Evolutionary conservation across 2,797 vertebrate genomes (phyloP).

Genomic region (Gobionotothen gibberifrons): DNA sequence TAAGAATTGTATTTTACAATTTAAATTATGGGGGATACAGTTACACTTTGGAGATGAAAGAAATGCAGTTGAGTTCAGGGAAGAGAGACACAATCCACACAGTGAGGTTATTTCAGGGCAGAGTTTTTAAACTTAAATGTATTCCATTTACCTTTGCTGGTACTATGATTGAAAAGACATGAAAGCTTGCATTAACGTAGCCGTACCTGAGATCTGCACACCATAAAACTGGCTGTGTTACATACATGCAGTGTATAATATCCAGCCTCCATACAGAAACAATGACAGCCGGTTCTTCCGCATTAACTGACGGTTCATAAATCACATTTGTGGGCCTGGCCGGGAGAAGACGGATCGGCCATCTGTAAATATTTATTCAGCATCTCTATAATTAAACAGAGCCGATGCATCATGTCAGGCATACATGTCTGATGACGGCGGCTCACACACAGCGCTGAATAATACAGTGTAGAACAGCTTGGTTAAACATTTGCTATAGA

Average conservation of each 20-base stretch:
- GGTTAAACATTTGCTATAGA: constrained; percentile 82
- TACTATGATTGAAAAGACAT: constrained; percentile 42
- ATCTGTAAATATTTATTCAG: constrained; percentile 86
- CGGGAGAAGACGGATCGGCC: constrained; percentile 73
- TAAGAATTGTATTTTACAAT: constrained; percentile 6
- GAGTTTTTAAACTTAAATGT: constrained; percentile 40
- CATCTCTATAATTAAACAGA: constrained; percentile 85
- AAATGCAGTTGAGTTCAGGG: neutral
- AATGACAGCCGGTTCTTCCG: constrained; percentile 54
- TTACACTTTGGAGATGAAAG: constrained; percentile 3
- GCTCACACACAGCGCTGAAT: constrained; percentile 69
- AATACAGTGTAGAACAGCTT: constrained; percentile 78
- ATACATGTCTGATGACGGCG: constrained; percentile 68
- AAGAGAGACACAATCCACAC: constrained; percentile 13
- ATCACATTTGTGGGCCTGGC: constrained; percentile 77
- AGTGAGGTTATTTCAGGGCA: constrained; percentile 19
- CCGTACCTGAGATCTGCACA: neutral
- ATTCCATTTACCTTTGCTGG: constrained; percentile 21
- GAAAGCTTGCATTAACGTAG: constrained; percentile 18
- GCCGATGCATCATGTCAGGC: constrained; percentile 80
- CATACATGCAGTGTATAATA: constrained; percentile 28
- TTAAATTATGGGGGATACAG: constrained; percentile 14
- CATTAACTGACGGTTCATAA: constrained; percentile 76
- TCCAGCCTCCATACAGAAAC: constrained; percentile 50
- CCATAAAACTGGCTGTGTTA: constrained; percentile 16